Evolutionary conservation across 2,113 vertebrate genomes (phyloP).

Genomic region (Dicaeum eximium): DNA sequence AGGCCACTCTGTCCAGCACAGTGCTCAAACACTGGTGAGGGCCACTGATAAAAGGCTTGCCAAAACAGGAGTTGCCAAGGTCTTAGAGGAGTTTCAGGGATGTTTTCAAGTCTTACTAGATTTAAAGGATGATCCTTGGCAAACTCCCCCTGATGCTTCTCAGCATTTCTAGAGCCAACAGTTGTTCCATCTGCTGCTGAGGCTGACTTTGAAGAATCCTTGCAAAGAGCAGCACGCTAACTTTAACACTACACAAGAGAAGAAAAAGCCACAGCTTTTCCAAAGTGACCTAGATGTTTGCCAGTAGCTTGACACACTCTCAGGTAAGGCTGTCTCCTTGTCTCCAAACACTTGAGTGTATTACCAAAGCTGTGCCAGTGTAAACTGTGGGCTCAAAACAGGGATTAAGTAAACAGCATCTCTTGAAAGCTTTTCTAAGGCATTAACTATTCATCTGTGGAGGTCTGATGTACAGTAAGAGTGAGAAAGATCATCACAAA

Average conservation of each 20-base stretch:
- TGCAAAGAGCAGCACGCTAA: constrained; percentile 55
- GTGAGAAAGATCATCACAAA: not conserved
- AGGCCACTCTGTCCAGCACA: constrained; percentile 1
- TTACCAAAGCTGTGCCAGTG: constrained; percentile 7
- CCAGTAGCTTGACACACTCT: constrained; percentile 45
- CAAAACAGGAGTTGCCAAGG: constrained; percentile 51
- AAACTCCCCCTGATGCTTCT: constrained; percentile 55
- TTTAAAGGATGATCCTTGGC: constrained; percentile 69
- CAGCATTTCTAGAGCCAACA: constrained; percentile 57
- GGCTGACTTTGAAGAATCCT: constrained; percentile 67
- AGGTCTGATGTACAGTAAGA: not conserved
- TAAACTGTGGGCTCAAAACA: constrained; percentile 34
- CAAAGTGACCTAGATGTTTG: constrained; percentile 51
- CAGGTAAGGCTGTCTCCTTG: constrained; percentile 39
- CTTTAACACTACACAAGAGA: constrained; percentile 27
- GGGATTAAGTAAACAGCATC: constrained; percentile 14
- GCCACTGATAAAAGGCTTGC: constrained; percentile 56
- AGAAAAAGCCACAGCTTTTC: constrained; percentile 30
- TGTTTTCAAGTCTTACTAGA: constrained; percentile 62
- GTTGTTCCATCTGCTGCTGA: constrained; percentile 63
- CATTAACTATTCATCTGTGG: not conserved
- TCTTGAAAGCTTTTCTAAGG: constrained; percentile 10
- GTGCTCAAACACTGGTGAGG: constrained; percentile 41
- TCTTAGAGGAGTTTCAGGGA: constrained; percentile 61
- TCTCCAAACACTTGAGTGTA: constrained; percentile 21